These are phyloP conservation scores for Emmelina monodactyla DNA, from an alignment of 2,888 invertebrate genomes.

Conservation along the genomic window DNA sequence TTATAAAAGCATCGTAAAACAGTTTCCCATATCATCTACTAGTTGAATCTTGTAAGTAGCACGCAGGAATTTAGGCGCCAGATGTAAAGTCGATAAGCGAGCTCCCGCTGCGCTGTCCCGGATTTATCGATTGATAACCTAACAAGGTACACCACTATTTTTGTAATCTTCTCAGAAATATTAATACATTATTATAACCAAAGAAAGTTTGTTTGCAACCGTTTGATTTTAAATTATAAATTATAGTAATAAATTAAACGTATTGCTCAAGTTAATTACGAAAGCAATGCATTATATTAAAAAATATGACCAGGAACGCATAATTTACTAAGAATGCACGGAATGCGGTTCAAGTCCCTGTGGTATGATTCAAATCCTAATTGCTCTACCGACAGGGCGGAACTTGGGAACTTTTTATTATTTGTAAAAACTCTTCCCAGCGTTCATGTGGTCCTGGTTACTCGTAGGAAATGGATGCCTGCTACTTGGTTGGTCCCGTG, in stretches of 20 bases:
- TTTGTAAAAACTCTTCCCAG: too few species aligned
- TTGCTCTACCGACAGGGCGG: slow-evolving; percentile 36
- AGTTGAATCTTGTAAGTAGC: too few species aligned
- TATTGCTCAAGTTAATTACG: not conserved
- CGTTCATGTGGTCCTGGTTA: slow-evolving; percentile 49
- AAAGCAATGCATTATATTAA: slow-evolving; percentile 6
- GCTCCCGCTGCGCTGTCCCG: slow-evolving; percentile 28
- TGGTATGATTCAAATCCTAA: slow-evolving; percentile 31
- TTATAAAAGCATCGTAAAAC: too few species aligned
- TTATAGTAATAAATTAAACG: not conserved
- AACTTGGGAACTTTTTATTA: slow-evolving; percentile 20
- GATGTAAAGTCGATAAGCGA: slow-evolving; percentile 35
- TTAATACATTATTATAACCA: not conserved
- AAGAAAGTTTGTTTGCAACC: not conserved
- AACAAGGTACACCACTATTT: slow-evolving; percentile 20
- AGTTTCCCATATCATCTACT: too few species aligned
- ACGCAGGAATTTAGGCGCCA: slow-evolving; percentile 56
- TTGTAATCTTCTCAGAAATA: slow-evolving; percentile 1
- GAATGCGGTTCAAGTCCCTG: slow-evolving; percentile 35
- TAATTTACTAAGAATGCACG: slow-evolving; percentile 31
- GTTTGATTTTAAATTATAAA: not conserved
- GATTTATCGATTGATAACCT: slow-evolving; percentile 34
- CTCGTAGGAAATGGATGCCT: slow-evolving; percentile 25
- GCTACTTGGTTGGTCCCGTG: slow-evolving; percentile 20
- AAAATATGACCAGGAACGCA: slow-evolving; percentile 41